Evolutionary conservation across 2,888 invertebrate species (phyloP).

Genomic region (Pilophorus perplexus): DNA sequence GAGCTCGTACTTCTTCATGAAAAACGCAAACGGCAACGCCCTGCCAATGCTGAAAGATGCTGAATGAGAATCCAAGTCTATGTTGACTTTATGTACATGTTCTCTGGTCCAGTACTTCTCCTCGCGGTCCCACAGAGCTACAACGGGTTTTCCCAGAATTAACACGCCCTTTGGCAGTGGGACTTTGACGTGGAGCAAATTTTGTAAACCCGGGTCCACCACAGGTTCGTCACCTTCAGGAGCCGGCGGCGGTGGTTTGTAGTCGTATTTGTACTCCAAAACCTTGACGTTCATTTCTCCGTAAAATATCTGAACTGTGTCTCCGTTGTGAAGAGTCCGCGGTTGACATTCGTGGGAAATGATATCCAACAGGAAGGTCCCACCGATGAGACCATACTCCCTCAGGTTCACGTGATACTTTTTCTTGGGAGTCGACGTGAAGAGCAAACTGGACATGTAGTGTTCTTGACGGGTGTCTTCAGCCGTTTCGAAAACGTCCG

Average conservation of each 20-base stretch:
- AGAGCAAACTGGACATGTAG: conserved; percentile 20
- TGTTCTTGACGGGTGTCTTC: conserved; percentile 22
- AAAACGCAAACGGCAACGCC: conserved; percentile 20
- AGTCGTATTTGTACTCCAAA: conserved; percentile 34
- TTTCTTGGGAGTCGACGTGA: neutral
- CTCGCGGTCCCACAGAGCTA: conserved; percentile 66
- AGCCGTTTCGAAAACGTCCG: neutral
- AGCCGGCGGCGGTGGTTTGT: conserved; percentile 25
- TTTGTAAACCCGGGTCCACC: neutral
- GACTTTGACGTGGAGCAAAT: conserved; percentile 13
- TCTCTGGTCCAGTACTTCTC: conserved; percentile 65
- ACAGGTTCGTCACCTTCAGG: neutral
- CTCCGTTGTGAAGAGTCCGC: conserved; percentile 44
- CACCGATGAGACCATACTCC: conserved; percentile 72
- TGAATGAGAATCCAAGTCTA: conserved; percentile 76
- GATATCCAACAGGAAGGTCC: conserved; percentile 70
- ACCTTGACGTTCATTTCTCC: conserved; percentile 15
- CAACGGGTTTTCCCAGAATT: conserved; percentile 55
- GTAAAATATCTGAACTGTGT: conserved; percentile 28
- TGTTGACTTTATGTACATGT: conserved; percentile 74
- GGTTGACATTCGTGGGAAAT: conserved; percentile 76
- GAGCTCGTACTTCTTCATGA: conserved; percentile 1
- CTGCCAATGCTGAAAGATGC: conserved; percentile 10
- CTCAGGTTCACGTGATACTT: conserved; percentile 60
- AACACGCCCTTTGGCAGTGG: conserved; percentile 12